Conservation (phyloP, 2,113 vertebrate species). For the Murina feae region DNA sequence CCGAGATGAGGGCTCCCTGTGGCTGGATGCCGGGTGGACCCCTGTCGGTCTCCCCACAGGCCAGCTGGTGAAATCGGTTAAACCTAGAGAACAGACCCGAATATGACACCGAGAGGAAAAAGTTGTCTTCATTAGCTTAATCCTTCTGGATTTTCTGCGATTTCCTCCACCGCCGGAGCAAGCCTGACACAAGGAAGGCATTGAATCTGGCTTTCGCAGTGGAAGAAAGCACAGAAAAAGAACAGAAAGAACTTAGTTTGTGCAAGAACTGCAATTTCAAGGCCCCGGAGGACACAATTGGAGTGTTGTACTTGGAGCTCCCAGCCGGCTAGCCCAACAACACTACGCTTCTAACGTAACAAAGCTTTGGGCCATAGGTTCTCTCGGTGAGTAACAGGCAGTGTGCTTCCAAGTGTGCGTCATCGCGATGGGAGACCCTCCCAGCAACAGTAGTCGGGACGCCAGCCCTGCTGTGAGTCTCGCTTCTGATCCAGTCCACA, state of each 20-base stretch:
- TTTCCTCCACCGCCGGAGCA: background rate
- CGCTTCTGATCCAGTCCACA: background rate
- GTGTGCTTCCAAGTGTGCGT: background rate
- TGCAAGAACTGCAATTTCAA: background rate
- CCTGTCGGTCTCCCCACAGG: rapidly evolving
- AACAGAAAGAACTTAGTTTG: slow-evolving; percentile 37
- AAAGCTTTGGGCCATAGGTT: slow-evolving; percentile 33
- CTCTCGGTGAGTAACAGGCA: background rate
- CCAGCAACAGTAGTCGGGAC: background rate
- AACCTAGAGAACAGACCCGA: background rate
- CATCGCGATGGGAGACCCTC: background rate
- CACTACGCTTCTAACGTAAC: slow-evolving; percentile 49
- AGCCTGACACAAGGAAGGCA: background rate
- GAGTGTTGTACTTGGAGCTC: background rate
- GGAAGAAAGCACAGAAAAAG: background rate
- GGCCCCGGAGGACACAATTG: slow-evolving; percentile 53
- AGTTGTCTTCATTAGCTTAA: background rate
- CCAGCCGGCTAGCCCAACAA: background rate
- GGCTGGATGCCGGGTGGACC: rapidly evolving
- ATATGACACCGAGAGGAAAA: background rate
- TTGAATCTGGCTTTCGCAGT: background rate
- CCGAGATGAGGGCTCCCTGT: rapidly evolving
- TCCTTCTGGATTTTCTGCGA: background rate
- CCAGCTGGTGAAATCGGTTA: rapidly evolving
- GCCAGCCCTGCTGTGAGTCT: background rate